Evolutionary conservation across 2,888 invertebrate genomes (phyloP), one percentile per base, ranked within the genome.

Genomic region (Myopa tessellatipennis): DNA sequence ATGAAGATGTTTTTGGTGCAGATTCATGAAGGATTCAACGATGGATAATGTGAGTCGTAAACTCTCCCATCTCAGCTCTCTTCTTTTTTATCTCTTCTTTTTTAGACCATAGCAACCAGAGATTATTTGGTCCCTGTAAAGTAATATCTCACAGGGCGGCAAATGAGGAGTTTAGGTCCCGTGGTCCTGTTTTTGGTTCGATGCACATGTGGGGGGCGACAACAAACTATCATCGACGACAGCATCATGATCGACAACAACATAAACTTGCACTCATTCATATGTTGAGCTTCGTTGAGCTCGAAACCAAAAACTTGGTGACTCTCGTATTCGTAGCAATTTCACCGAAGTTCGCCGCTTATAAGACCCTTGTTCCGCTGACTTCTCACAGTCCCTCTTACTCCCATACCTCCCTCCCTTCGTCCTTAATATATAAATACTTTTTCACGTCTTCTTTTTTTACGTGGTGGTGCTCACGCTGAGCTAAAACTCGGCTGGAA

Each of bases 231-330:
- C 81, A 80, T 81, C 80, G 81, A 80, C 82, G 81, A 80, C 82
- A 81, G 79, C 81, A 84, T 85, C 84, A 85, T 84, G 84, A 85
- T 85, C 85, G 79, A 83, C 86, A 86, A 81, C 84, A 86, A 85
- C 86, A 87, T 87, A 87, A 87, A 87, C 87, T 87, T 83, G 85
- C 84, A 83, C 87, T 87, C 86, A 87, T 82, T 83, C 82, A 58
- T 60, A 40, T 61, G 38, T 72, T 60, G 69, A 18, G 40, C 18
- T 69, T 69, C 45, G 52, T 69, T 14, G 40, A 18, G n/a, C 18
- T 50, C 50, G 52, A 52, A 52, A 52, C 10, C 1, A 14, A 12
- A 12, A 14, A 52, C 14, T 8, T 1, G 1, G 52, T 8, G 10
- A 14, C 14, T 12, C 14, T 14, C 52, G 52, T 52, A 52, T 52